A percentile compares a stretch with the other conserved stretches of the same genome.
Evolutionary conservation across 2,888 invertebrate genomes (phyloP).

Genomic region (Caenorhabditis macrosperma): DNA sequence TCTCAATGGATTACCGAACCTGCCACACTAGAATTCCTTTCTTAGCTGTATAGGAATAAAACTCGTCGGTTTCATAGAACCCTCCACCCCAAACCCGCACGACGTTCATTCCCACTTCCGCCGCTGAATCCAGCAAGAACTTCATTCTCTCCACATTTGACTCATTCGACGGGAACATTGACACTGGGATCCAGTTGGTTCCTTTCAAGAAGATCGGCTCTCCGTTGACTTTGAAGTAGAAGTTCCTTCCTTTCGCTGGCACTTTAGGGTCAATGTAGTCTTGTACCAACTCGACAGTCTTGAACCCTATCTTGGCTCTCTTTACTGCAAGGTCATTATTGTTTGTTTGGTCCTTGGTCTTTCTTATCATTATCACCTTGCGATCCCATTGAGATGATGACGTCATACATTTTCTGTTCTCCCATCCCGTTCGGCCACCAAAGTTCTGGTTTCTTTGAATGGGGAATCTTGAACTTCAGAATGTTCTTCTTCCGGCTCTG

Average conservation of each 20-base stretch:
- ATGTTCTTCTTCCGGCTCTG: too few species aligned
- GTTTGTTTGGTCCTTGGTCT: neutral
- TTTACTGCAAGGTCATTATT: conserved; percentile 26
- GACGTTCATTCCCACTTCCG: conserved; percentile 86
- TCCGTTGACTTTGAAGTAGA: conserved; percentile 91
- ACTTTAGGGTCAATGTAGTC: conserved; percentile 63
- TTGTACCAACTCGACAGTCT: conserved; percentile 87
- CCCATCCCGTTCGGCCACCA: conserved; percentile 99
- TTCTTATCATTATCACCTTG: conserved; percentile 16
- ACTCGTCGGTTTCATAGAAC: conserved; percentile 91
- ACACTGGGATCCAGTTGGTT: conserved; percentile 77
- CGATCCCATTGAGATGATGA: conserved; percentile 40
- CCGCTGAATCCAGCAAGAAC: conserved; percentile 67
- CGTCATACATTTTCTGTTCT: conserved; percentile 86
- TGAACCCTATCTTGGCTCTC: conserved; percentile 86
- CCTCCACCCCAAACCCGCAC: conserved; percentile 99
- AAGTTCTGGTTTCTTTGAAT: conserved; percentile 81
- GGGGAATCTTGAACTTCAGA: conserved; percentile 6
- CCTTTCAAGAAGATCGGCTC: conserved; percentile 91
- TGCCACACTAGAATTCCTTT: conserved; percentile 96
- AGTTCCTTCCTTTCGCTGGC: conserved; percentile 83
- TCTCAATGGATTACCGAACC: conserved; percentile 19
- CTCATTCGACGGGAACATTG: conserved; percentile 67
- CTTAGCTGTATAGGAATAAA: conserved; percentile 84
- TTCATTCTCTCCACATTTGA: conserved; percentile 55